Conservation (phyloP, 2,888 invertebrate species). For the Ommatoiulus sabulosus region DNA sequence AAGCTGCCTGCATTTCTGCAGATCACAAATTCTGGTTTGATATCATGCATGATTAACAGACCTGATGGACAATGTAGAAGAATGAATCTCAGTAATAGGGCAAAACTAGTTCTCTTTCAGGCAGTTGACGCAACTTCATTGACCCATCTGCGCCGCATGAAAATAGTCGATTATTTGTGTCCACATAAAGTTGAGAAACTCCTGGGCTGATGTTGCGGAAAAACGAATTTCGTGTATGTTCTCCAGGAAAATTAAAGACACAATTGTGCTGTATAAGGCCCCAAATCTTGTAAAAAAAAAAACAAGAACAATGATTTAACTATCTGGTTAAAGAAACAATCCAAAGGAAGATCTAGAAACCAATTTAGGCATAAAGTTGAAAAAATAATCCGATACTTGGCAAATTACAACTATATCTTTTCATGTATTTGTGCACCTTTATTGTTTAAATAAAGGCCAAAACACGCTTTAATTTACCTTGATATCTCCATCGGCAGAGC, state of each 20-base stretch:
- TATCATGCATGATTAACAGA: not conserved
- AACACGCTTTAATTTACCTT: conserved; percentile 66
- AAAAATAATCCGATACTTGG: not conserved
- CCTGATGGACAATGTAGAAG: not conserved
- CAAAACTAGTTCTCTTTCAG: conserved; percentile 73
- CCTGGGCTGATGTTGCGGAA: conserved; percentile 98
- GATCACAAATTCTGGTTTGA: not conserved
- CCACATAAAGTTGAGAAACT: conserved; percentile 94
- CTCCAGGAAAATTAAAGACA: conserved; percentile 88
- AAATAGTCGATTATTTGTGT: conserved; percentile 88
- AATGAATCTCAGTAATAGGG: conserved; percentile 59
- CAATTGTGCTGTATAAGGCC: conserved; percentile 88
- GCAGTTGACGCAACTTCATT: conserved; percentile 94
- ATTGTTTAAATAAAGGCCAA: too few relatives aligned
- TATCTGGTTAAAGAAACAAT: not conserved
- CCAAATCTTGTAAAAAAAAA: conserved; percentile 82
- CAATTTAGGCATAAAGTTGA: not conserved
- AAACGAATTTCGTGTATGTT: conserved; percentile 95
- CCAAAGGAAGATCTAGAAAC: not conserved
- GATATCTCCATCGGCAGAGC: conserved; percentile 74
- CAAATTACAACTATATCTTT: too few relatives aligned
- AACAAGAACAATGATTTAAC: conserved; percentile 47
- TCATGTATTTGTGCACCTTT: too few relatives aligned
- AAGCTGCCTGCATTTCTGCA: not conserved
- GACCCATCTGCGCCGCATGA: conserved; percentile 99